Base-by-base conservation (phyloP, 1,140 invertebrate species). In the Cepaea nemoralis region DNA sequence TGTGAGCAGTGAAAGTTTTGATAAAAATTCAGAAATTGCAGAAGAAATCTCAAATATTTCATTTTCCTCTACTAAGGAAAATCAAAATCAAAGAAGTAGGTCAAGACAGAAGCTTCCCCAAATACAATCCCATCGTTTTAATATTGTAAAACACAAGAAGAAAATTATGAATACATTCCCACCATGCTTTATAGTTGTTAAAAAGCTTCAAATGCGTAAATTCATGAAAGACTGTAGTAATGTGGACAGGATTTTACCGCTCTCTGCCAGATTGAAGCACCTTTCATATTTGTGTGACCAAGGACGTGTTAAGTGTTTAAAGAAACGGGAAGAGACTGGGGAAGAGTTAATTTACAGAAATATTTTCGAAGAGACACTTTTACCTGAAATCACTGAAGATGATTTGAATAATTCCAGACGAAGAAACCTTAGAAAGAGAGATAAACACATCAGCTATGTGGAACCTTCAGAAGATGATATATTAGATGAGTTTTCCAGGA, bases 111-210 rank as follows among this genome's bases (percentile, higher is more conserved):
- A 35, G 33, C 39, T 77, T 35, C 75, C 75, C 2, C 0, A 16
- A 39, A 31, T 35, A n/a, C 59, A 77, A 66, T 31, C 12, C 0
- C 5, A 2, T 14, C 35, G 39, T 31, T 78, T 67, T 27, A 48
- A 78, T 69, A 35, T 78, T 1, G 27, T 8, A 31, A 78, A 42
- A 40, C 59, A 78, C 8, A 78, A 78, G 35, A 69, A 69, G 19
- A 69, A 69, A 59, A 78, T 78, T 12, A 78, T 27, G 35, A 78
- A 69, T 35, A 59, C 77, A 78, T 78, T 78, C 77, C 77, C 35
- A 42, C 77, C 77, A 42, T 78, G 77, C 33, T 78, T 33, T 78
- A 31, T 78, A n/a, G 63, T 78, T 31, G 16, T 78, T 19, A 69
- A 39, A 42, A 55, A 69, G 14, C 2, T 55, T 27, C 1, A 55